Evolutionary conservation across 2,113 vertebrate genomes (phyloP).

Genomic region (Scalopus aquaticus): DNA sequence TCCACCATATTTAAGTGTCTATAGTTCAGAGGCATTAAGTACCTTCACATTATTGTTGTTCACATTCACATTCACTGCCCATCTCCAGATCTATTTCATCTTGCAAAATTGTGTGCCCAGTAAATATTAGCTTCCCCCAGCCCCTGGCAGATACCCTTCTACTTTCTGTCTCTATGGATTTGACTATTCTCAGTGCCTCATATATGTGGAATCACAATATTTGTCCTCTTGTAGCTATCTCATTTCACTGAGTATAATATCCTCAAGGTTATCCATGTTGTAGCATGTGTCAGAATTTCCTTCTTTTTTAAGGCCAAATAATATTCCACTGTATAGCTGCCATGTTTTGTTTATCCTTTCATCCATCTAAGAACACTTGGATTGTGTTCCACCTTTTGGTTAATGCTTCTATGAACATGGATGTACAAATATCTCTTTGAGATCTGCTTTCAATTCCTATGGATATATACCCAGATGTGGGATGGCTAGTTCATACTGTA

Average conservation of each 20-base stretch:
- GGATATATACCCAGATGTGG: no score
- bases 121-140: no score
- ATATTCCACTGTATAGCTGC: not conserved
- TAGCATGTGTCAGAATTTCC: not conserved
- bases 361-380: not conserved
- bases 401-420: not conserved
- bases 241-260: not conserved
- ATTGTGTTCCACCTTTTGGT: not conserved
- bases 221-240: not conserved
- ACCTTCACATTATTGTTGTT: not conserved
- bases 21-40: not conserved
- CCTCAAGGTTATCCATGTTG: not conserved
- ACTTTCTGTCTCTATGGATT: not conserved
- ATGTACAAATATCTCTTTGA: not conserved
- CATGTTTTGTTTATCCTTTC: not conserved
- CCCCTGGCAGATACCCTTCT: not conserved
- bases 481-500: not conserved
- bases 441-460: not conserved
- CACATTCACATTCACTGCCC: not conserved
- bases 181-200: not conserved
- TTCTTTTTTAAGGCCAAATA: not conserved
- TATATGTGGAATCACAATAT: not conserved
- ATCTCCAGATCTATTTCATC: not conserved
- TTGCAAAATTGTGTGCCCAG: not conserved
- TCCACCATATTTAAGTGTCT: not conserved